Base-by-base conservation (phyloP, 30 jellyfish, hydroid and myxozoan genomes). In the Rhopilema esculentum region DNA sequence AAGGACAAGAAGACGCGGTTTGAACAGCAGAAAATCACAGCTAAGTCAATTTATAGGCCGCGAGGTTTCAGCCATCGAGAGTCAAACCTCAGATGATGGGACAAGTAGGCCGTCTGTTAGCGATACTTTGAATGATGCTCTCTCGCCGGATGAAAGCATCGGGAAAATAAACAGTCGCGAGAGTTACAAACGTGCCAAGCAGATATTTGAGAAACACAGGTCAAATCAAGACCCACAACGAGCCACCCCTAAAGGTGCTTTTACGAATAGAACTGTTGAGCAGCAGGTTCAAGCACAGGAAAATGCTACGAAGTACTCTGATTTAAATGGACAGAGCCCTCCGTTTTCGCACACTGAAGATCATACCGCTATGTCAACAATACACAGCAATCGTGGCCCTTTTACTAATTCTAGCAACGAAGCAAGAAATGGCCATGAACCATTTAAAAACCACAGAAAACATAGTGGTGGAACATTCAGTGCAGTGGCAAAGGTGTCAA, bases 401-500 rank as follows among this genome's bases (percentile, higher is more conserved):
- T 64, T 84, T 27, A 26, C 87, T 6, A 66, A 78, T 63, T 30
- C 66, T 26, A 79, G 65, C 19, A 33, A 30, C 16, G 97, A 88
- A 75, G 69, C 83, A 77, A 52, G 89, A 64, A 88, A 80, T 76
- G 57, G 67, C 27, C 62, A 33, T 27, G 91, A 88, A 33, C 67
- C 81, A 33, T 74, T 69, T 57, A 88, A 80, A 75, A 49, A 74
- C 31, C 83, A 49, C 52, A 71, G 90, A 21, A 76, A 80, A 49
- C 40, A 49, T 51, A 66, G 92, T 27, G 87, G 91, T 40, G 85
- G 91, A 17, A 51, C 91, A 24, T 91, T 91, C 63, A 69, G 87
- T 84, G 94, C 87, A 9, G 95, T 91, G 27, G 92, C 97, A 24
- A 91, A 83, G 79, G 89, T 91, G 28, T 82, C 97, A 61, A 91